Conservation (phyloP, 2,113 vertebrate genomes). For the Crotalus horridus region DNA sequence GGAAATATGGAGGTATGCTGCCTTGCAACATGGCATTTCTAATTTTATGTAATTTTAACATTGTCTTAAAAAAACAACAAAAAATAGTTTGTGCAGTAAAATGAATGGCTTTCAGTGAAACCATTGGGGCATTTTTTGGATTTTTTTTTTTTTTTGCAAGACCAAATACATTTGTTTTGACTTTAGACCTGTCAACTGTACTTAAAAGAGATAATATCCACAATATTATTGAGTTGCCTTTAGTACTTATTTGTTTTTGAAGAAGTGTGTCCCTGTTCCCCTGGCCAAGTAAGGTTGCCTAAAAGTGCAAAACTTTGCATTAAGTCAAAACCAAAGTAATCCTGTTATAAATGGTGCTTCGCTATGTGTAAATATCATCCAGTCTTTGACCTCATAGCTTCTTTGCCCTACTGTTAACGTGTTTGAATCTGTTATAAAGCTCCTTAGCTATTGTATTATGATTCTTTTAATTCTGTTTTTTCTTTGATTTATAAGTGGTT, state of each 20-base stretch:
- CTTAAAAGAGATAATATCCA: neutral
- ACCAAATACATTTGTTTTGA: neutral
- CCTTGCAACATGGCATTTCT: neutral
- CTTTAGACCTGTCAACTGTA: neutral
- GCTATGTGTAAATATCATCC: neutral
- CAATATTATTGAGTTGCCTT: neutral
- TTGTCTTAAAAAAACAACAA: neutral
- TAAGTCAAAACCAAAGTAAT: neutral
- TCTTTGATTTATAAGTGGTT: neutral
- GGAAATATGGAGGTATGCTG: neutral
- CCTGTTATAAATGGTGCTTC: neutral
- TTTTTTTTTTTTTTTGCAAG: neutral
- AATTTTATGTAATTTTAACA: neutral
- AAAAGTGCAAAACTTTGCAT: neutral
- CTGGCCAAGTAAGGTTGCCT: neutral
- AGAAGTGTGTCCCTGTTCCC: neutral
- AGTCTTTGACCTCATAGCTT: neutral
- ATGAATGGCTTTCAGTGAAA: neutral
- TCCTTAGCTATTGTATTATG: neutral
- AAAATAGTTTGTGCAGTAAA: neutral
- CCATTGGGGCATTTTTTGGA: neutral
- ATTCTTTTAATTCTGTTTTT: neutral
- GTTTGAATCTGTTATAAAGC: neutral
- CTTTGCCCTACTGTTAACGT: neutral
- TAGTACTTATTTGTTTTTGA: neutral